Evolutionary conservation across 2,113 vertebrate genomes (phyloP), one percentile per base, ranked within the genome.

Genomic region (Taurulus bubalis): DNA sequence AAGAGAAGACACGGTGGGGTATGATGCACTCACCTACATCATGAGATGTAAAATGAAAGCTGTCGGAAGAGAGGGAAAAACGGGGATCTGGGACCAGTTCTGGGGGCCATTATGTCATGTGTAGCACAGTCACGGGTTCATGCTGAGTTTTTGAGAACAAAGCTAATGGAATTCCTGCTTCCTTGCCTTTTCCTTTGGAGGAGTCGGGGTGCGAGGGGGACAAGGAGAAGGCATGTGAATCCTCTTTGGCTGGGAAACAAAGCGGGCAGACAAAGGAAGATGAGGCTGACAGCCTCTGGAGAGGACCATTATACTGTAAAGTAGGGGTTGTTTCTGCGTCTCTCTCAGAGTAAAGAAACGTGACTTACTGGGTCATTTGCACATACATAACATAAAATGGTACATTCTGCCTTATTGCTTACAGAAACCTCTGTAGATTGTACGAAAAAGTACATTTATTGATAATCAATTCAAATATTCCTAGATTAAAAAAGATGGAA

Each of bases 221-320:
- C 77, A 78, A 75, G 73, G 72, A 78, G 84, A 77, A 85, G 75
- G 86, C 87, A 84, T 85, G 83, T 76, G 87, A 90, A 88, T 90
- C 85, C 80, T 89, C 81, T 92, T 86, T 93, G 90, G 92, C 80
- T 63, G 59, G 32, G 77, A 91, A 91, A 92, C 91, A 91, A 94
- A 92, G 88, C 88, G 8, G 60, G 60, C 79, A 93, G 90, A 94
- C 92, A 93, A 94, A 88, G 87, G 90, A 87, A 93, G 91, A 91
- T 78, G 85, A 87, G 79, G 83, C 87, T 85, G 91, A 87, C 90
- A 69, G 89, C 80, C 85, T 87, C 86, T 87, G 73, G 86, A 93
- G 89, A 71, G 79, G 75, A 86, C 84, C 56, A 81, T 87, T 84
- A 85, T 87, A 77, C 58, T 85, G 76, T 75, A 84, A 79, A 85